phyloP scores from a whole-genome alignment of 2,113 vertebrate genomes.

The human (Homo sapiens) region GRCh38 chr3:29515501-29516000 shows the following conservation, averaged over 20 bases:
- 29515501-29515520: not conserved
- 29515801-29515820: not conserved
- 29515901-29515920: not conserved
- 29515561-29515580: not conserved
- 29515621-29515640: not conserved
- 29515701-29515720: not conserved
- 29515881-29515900: not conserved
- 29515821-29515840: not conserved
- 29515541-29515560: not conserved
- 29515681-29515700: not conserved
- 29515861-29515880: not conserved
- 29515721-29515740: not conserved
- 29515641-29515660: not conserved
- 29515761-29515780: not conserved
- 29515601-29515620: not conserved
- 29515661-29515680: not conserved
- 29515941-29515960: not conserved
- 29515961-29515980: not conserved
- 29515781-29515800: not conserved
- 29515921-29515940: not conserved
- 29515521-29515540: not conserved
- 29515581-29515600: not conserved
- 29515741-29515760: not conserved
- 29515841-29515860: not conserved
- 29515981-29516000: not conserved